A percentile compares a stretch with the other conserved stretches of the same genome.
Evolutionary conservation across 2,888 invertebrate species (phyloP).

Genomic region (Pammene aurita): DNA sequence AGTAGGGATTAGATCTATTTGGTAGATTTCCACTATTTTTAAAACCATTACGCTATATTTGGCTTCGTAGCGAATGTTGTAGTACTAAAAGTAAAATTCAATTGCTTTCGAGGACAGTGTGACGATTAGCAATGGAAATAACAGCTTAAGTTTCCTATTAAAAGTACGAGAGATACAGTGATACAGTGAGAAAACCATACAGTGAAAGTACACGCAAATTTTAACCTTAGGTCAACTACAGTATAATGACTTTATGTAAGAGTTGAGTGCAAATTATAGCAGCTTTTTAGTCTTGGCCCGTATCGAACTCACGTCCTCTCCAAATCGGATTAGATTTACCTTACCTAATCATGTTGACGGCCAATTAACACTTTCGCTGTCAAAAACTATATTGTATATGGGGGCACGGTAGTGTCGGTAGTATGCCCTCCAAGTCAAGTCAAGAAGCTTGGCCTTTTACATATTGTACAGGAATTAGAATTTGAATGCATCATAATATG

Average conservation of each 20-base stretch:
- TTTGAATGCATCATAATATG: too few relatives aligned
- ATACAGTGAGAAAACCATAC: background rate
- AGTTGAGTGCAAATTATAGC: slow-evolving; percentile 4
- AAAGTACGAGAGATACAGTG: background rate
- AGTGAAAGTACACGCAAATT: background rate
- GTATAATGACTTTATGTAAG: background rate
- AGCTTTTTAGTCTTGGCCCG: slow-evolving; percentile 17
- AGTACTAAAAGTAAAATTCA: too few relatives aligned
- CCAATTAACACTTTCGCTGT: slow-evolving; percentile 1
- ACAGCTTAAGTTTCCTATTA: background rate
- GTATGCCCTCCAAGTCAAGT: background rate
- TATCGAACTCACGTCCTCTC: slow-evolving; percentile 8
- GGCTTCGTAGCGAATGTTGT: too few relatives aligned
- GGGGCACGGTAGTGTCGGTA: background rate
- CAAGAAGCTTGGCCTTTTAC: too few relatives aligned
- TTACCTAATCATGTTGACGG: slow-evolving; percentile 1
- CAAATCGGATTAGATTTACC: background rate
- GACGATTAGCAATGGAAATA: background rate
- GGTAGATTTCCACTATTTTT: too few relatives aligned
- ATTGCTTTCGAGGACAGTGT: background rate
- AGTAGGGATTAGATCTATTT: too few relatives aligned
- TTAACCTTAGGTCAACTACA: background rate
- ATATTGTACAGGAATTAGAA: too few relatives aligned
- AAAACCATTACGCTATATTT: too few relatives aligned
- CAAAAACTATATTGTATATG: background rate